Conservation (phyloP, 2,113 vertebrate genomes). For the Gila orcuttii region DNA sequence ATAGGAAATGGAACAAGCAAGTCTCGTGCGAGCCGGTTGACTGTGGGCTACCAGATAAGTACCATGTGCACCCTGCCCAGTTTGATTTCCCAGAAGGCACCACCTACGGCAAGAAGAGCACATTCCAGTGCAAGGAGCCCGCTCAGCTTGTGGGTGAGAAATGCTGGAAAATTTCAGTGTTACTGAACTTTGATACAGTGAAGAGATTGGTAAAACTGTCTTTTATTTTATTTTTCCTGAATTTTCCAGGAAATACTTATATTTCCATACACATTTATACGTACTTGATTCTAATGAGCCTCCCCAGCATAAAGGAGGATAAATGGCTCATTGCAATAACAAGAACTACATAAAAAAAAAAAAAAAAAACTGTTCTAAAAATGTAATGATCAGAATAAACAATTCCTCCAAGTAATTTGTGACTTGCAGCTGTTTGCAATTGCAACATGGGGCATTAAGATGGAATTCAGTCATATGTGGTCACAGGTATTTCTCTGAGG, state of each 20-base stretch:
- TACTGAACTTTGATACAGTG: not conserved
- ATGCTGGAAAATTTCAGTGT: not conserved
- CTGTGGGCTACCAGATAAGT: slow-evolving; percentile 93
- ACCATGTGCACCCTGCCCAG: slow-evolving; percentile 89
- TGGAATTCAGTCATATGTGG: not conserved
- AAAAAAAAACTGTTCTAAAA: too few species aligned
- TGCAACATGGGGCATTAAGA: not conserved
- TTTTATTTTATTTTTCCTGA: too few species aligned
- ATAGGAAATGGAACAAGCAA: slow-evolving; percentile 96
- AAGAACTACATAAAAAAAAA: not conserved
- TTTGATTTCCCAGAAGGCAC: slow-evolving; percentile 92
- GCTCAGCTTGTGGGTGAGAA: slow-evolving; percentile 91
- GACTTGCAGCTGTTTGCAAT: not conserved
- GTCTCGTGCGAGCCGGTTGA: slow-evolving; percentile 93
- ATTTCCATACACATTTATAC: not conserved
- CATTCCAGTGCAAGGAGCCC: slow-evolving; percentile 90
- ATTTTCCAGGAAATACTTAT: too few species aligned
- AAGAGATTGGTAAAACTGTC: not conserved
- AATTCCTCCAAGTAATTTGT: not conserved
- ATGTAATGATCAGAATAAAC: not conserved
- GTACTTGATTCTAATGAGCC: not conserved
- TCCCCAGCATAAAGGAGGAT: not conserved
- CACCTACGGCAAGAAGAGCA: slow-evolving; percentile 90
- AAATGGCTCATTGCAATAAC: not conserved
- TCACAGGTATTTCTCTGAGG: not conserved